Evolutionary conservation across 2,888 invertebrate genomes (phyloP).

Genomic region (Netelia fuscicornis): DNA sequence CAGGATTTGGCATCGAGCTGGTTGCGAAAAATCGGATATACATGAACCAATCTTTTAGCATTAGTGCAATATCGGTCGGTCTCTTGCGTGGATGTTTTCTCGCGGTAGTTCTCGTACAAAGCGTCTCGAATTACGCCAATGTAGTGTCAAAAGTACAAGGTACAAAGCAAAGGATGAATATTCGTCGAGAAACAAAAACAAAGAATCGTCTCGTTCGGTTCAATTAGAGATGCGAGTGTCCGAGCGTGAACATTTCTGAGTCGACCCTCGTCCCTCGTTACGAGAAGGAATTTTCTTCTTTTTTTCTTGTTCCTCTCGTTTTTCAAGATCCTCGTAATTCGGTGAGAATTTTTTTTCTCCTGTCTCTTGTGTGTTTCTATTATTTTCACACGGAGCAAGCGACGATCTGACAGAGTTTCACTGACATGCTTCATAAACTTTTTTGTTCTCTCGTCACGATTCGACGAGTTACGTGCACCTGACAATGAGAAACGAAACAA

Average conservation of each 20-base stretch:
- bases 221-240: slow-evolving; percentile 37
- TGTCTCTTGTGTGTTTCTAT: too few relatives aligned
- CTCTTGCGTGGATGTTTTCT: slow-evolving; percentile 37
- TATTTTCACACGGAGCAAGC: too few relatives aligned
- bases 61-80: slow-evolving; percentile 26
- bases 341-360: background rate
- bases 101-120: slow-evolving; percentile 31
- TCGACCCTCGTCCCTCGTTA: slow-evolving; percentile 9
- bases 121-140: slow-evolving; percentile 32
- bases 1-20: background rate
- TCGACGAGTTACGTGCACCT: too few relatives aligned
- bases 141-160: slow-evolving; percentile 12
- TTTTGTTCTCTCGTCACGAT: too few relatives aligned
- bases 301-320: background rate
- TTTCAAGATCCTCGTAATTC: background rate
- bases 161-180: background rate
- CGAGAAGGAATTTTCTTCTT: background rate
- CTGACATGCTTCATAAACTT: too few relatives aligned
- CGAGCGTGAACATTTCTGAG: slow-evolving; percentile 19
- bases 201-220: slow-evolving; percentile 16
- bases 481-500: too few relatives aligned
- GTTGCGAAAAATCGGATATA: background rate
- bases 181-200: slow-evolving; percentile 1
- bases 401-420: too few relatives aligned
- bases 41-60: background rate